phyloP scores from a whole-genome alignment of 1,140 invertebrate species.

The Oreohelix idahoensis region DNA sequence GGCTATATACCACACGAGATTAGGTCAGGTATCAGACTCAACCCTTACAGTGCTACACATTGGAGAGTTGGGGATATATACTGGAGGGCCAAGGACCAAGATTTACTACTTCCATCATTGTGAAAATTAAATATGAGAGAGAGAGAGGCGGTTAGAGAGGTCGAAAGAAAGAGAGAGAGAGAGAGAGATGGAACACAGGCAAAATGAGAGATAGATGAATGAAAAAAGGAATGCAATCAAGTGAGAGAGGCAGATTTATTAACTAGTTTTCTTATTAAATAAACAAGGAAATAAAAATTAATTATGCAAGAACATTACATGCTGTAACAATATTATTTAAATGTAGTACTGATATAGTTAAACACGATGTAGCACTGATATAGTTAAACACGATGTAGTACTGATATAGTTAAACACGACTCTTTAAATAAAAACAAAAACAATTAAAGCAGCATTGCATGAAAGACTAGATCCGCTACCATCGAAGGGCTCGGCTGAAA shows the following conservation, averaged over 20 bases:
- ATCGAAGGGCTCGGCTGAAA: not conserved
- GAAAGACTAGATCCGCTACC: not conserved
- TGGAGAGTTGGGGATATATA: constrained; percentile 53
- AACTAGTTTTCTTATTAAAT: no score
- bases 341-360: no score
- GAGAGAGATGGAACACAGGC: not conserved
- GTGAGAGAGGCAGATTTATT: no score
- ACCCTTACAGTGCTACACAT: constrained; percentile 31
- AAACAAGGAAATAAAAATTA: no score
- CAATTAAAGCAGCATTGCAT: no score
- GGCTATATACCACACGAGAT: constrained; percentile 55
- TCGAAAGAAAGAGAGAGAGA: not conserved
- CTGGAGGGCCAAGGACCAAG: constrained; percentile 43
- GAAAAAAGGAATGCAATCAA: no score
- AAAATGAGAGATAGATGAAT: not conserved
- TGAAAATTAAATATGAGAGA: not conserved
- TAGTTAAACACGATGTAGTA: no score
- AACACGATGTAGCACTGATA: no score
- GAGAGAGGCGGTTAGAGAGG: not conserved
- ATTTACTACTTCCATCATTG: constrained; percentile 38
- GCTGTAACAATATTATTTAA: no score
- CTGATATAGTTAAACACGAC: no score
- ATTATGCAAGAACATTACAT: no score
- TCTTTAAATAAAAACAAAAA: no score
- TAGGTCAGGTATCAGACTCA: constrained; percentile 43